Percentiles rank a stretch among this genome's conserved stretches.
phyloP scores from a whole-genome alignment of 1,140 invertebrate species.

The Cyclargus thomasi region DNA sequence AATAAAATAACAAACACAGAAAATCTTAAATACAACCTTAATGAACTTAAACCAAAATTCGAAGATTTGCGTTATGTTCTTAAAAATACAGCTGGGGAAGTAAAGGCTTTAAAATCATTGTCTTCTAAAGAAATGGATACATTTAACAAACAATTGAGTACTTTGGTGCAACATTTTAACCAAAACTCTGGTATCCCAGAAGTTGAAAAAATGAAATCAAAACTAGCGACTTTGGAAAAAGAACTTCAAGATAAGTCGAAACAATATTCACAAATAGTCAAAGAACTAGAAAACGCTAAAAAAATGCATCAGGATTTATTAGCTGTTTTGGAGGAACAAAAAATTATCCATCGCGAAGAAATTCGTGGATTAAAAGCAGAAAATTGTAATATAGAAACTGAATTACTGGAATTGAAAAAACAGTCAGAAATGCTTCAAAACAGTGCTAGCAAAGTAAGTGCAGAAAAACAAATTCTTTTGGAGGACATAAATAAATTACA shows the following conservation, averaged over 20 bases:
- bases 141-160: slow-evolving; percentile 32
- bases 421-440: slow-evolving; percentile 36
- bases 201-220: slow-evolving; percentile 34
- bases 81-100: slow-evolving; percentile 36
- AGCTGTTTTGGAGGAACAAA: too few relatives aligned
- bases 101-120: slow-evolving; percentile 36
- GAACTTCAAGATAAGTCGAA: slow-evolving; percentile 30
- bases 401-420: slow-evolving; percentile 37
- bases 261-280: slow-evolving; percentile 26
- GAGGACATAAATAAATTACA: slow-evolving; percentile 23
- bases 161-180: slow-evolving; percentile 30
- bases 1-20: slow-evolving; percentile 28
- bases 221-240: slow-evolving; percentile 35
- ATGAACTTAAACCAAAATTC: slow-evolving; percentile 31
- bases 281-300: slow-evolving; percentile 31
- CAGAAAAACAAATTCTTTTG: slow-evolving; percentile 24
- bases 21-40: slow-evolving; percentile 28
- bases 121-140: slow-evolving; percentile 24
- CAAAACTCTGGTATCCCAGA: slow-evolving; percentile 18
- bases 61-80: slow-evolving; percentile 33
- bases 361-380: slow-evolving; percentile 30
- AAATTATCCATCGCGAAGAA: slow-evolving; percentile 23
- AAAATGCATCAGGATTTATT: background rate
- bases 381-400: slow-evolving; percentile 30
- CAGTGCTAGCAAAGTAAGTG: slow-evolving; percentile 25